Conservation (phyloP, 2,888 invertebrate genomes). For the Tolmerus cingulatus region DNA sequence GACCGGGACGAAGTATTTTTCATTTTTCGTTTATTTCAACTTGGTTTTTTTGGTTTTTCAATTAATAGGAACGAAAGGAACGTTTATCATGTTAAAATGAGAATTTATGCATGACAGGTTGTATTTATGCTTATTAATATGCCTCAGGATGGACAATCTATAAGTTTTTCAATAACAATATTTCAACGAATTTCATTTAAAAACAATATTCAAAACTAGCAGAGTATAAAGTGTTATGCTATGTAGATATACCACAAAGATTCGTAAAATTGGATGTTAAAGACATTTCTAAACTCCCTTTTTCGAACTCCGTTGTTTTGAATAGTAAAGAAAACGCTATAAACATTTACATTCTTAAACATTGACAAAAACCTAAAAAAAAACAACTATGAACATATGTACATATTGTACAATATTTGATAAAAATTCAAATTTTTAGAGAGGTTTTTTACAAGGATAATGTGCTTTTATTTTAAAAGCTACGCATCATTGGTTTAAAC, state of each 20-base stretch:
- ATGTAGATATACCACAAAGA: neutral
- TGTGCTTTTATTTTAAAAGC: no score
- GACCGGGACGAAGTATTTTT: neutral
- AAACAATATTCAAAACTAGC: neutral
- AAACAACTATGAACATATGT: no score
- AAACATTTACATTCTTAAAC: no score
- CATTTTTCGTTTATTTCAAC: neutral
- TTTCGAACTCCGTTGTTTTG: no score
- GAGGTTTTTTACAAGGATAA: no score
- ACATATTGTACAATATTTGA: no score
- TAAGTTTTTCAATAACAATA: neutral
- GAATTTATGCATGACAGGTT: neutral
- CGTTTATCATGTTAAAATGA: neutral
- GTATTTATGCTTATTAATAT: neutral
- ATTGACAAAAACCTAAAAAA: no score
- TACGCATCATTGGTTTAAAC: no score
- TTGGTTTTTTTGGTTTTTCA: neutral
- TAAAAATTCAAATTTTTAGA: no score
- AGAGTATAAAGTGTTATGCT: neutral
- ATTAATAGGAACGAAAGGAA: neutral
- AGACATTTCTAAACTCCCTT: no score
- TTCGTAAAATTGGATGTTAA: no score
- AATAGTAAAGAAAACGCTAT: no score
- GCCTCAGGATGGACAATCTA: neutral
- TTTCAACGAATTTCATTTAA: neutral